Conservation (phyloP, 2,888 invertebrate species). For the Diogma glabrata region DNA sequence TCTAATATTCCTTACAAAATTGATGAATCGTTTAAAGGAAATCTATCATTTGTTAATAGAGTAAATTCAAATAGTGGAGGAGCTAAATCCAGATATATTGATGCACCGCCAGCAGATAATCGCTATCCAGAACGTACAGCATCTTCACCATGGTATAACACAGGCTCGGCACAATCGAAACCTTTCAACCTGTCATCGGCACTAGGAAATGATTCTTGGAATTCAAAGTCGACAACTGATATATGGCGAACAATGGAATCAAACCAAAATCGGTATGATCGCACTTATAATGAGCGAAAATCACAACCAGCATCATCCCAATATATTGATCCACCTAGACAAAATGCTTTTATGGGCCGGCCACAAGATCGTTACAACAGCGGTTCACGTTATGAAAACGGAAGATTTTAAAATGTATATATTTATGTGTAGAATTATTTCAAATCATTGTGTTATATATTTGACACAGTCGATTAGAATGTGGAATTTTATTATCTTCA, state of each 20-base stretch:
- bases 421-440: no score
- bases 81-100: slow-evolving; percentile 14
- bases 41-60: background rate
- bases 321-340: slow-evolving; percentile 26
- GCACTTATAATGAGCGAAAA: slow-evolving; percentile 34
- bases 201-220: slow-evolving; percentile 25
- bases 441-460: no score
- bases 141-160: slow-evolving; percentile 22
- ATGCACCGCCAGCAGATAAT: slow-evolving; percentile 11
- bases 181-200: slow-evolving; percentile 31
- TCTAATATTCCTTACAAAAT: background rate
- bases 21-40: background rate
- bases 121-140: slow-evolving; percentile 20
- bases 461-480: no score
- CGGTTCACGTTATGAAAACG: slow-evolving; percentile 30
- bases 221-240: slow-evolving; percentile 27
- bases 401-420: slow-evolving; percentile 12
- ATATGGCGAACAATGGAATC: slow-evolving; percentile 31
- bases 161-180: slow-evolving; percentile 26
- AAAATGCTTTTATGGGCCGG: slow-evolving; percentile 25
- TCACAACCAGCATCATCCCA: slow-evolving; percentile 24
- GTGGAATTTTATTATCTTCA: no score
- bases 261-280: slow-evolving; percentile 33
- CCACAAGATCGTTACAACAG: slow-evolving; percentile 32
- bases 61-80: slow-evolving; percentile 2